Base-by-base conservation (phyloP, 2,797 vertebrate species). In the Allobates femoralis region DNA sequence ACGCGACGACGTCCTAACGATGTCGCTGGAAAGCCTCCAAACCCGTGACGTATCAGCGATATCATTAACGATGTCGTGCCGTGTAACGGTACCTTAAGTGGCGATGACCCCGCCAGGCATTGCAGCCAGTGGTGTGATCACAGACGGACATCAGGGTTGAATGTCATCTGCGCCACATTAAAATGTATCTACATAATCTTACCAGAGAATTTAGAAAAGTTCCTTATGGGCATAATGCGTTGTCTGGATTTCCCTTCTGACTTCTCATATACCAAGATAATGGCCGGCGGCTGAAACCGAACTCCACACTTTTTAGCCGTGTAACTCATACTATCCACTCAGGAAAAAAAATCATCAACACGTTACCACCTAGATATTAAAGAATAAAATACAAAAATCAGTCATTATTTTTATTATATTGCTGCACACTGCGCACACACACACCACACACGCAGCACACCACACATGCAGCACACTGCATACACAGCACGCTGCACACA, bases 131-230 rank as follows among this genome's bases (percentile, higher is more conserved):
- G 32, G 18, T 69, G 66, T 23, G 32, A 34, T 69, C 28, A 37
- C 21, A 21, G n/a, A 34, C 18, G 15, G 30, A 2, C 10, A 16
- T 16, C 28, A 67, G 2, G 60, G 64, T 30, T 32, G 18, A 8
- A 32, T 21, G 3, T 41, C 23, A 60, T 7, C 5, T 2, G 1
- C 3, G 3, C 28, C 66, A 11, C 37, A 34, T 34, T 67, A 67
- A 10, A 41, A 71, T n/a, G 2, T 41, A n/a, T 19, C 23, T 21
- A 77, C 15, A 78, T 28, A 23, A 46, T 3, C 19, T 19, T 92
- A 98, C 98, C 97, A 90, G 98, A 99, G 88, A 93, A 95, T 89
- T 88, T 94, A 0, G 95, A 97, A 91, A 99, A 98, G 74, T 94
- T 95, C 62, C 97, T 92, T 79, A 98, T 88, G 0, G 98, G 98